Percentiles rank a stretch among this genome's conserved stretches.
Conservation (phyloP, 2,888 invertebrate genomes). For the Lapara coniferarum region DNA sequence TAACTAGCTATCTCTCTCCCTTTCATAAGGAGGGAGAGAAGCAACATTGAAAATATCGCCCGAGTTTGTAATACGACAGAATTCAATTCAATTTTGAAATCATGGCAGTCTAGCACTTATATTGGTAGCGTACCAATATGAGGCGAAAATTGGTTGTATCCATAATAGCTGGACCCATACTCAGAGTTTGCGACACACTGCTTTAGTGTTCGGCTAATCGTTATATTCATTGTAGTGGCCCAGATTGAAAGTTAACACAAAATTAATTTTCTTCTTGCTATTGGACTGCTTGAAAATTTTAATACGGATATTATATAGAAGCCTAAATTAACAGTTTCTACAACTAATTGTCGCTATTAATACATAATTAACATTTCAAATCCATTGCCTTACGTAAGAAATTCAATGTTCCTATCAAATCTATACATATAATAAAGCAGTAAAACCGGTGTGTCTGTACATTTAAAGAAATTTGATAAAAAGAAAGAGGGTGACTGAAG, state of each 20-base stretch:
- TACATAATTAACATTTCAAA: not conserved
- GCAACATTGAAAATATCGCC: slow-evolving; percentile 35
- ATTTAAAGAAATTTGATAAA: too few relatives aligned
- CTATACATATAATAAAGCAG: too few relatives aligned
- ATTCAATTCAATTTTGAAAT: slow-evolving; percentile 77
- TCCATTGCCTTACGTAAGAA: not conserved
- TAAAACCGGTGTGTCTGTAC: too few relatives aligned
- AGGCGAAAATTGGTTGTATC: slow-evolving; percentile 74
- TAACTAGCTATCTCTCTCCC: slow-evolving; percentile 36
- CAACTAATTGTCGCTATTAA: too few relatives aligned
- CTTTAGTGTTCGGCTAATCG: slow-evolving; percentile 23
- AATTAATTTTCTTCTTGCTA: too few relatives aligned
- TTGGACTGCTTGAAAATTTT: too few relatives aligned
- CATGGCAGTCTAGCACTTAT: slow-evolving; percentile 70
- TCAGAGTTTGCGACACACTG: slow-evolving; percentile 54
- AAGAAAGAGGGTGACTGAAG: too few relatives aligned
- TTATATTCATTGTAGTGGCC: too few relatives aligned
- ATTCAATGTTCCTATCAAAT: too few relatives aligned
- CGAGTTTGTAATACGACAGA: slow-evolving; percentile 53
- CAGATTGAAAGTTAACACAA: too few relatives aligned
- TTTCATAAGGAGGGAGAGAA: slow-evolving; percentile 43
- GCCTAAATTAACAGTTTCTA: too few relatives aligned
- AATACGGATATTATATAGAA: too few relatives aligned
- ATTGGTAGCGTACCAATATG: slow-evolving; percentile 69
- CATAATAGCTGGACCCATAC: slow-evolving; percentile 63